Percentiles rank a stretch among this genome's conserved stretches.
Evolutionary conservation across 92 coral and sea anemone species (phyloP).

Genomic region (Scolanthus callimorphus): DNA sequence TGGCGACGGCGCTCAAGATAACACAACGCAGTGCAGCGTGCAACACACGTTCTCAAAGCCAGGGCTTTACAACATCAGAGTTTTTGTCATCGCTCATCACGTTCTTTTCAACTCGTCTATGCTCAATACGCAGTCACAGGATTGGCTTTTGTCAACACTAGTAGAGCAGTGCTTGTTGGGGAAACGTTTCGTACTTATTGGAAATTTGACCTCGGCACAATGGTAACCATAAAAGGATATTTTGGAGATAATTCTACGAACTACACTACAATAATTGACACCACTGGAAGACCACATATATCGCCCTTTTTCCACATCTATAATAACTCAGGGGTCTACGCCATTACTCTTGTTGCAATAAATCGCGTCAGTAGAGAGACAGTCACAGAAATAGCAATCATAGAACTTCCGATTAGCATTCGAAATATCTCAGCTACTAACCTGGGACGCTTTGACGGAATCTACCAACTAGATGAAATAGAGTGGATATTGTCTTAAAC

Average conservation of each 20-base stretch:
- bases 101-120: slow-evolving; percentile 8
- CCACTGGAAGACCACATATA: too few relatives aligned
- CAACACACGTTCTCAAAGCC: slow-evolving; percentile 40
- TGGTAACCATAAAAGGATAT: slow-evolving; percentile 13
- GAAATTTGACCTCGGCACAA: slow-evolving; percentile 43
- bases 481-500: slow-evolving; percentile 13
- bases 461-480: slow-evolving; percentile 48
- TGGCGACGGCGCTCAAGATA: background rate
- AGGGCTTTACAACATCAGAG: slow-evolving; percentile 35
- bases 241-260: slow-evolving; percentile 46
- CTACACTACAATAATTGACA: too few relatives aligned
- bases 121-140: slow-evolving; percentile 30
- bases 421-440: slow-evolving; percentile 12
- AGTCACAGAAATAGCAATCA: slow-evolving; percentile 7
- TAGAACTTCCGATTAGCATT: slow-evolving; percentile 31
- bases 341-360: slow-evolving; percentile 9
- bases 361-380: slow-evolving; percentile 26
- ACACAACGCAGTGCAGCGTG: slow-evolving; percentile 35
- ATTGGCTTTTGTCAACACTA: slow-evolving; percentile 3
- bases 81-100: slow-evolving; percentile 19
- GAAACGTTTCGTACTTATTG: slow-evolving; percentile 31
- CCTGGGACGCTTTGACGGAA: slow-evolving; percentile 28
- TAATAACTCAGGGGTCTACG: slow-evolving; percentile 28
- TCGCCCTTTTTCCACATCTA: too few relatives aligned
- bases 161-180: slow-evolving; percentile 10